These are phyloP conservation scores for Melitaea cinxia DNA, from an alignment of 1,140 invertebrate genomes.

Conservation along the genomic window DNA sequence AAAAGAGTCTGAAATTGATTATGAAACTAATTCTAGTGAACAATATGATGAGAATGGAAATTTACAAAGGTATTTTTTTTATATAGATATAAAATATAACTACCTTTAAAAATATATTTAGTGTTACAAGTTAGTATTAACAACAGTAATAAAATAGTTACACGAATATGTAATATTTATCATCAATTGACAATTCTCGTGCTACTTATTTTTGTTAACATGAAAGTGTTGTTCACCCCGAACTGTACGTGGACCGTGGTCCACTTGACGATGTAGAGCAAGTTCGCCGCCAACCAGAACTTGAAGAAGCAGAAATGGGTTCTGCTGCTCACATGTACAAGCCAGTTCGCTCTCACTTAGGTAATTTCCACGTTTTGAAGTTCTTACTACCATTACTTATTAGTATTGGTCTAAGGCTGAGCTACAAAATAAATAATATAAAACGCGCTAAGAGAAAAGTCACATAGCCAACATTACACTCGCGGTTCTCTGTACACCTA, in stretches of 20 bases:
- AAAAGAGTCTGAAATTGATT: constrained; percentile 42
- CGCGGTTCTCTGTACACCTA: not conserved
- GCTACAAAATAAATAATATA: too few relatives aligned
- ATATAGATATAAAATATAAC: too few relatives aligned
- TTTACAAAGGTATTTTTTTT: constrained; percentile 48
- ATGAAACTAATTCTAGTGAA: constrained; percentile 43
- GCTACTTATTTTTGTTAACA: not conserved
- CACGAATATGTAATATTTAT: too few relatives aligned
- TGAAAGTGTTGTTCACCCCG: constrained; percentile 54
- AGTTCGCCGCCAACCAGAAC: constrained; percentile 68
- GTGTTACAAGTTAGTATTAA: too few relatives aligned
- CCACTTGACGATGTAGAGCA: constrained; percentile 75
- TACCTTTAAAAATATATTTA: too few relatives aligned
- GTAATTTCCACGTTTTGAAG: constrained; percentile 32
- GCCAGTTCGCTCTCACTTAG: constrained; percentile 54
- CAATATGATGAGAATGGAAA: constrained; percentile 51
- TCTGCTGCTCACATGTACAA: constrained; percentile 66
- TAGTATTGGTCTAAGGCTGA: too few relatives aligned
- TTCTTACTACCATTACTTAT: not conserved
- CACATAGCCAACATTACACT: constrained; percentile 5
- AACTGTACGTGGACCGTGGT: constrained; percentile 67
- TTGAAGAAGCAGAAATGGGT: constrained; percentile 74
- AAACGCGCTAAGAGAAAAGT: not conserved
- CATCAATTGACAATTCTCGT: not conserved
- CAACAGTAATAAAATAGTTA: too few relatives aligned